Percentiles rank a stretch among this genome's conserved stretches.
phyloP scores from a whole-genome alignment of 2,113 vertebrate species.

The Chaenogobius annularis region DNA sequence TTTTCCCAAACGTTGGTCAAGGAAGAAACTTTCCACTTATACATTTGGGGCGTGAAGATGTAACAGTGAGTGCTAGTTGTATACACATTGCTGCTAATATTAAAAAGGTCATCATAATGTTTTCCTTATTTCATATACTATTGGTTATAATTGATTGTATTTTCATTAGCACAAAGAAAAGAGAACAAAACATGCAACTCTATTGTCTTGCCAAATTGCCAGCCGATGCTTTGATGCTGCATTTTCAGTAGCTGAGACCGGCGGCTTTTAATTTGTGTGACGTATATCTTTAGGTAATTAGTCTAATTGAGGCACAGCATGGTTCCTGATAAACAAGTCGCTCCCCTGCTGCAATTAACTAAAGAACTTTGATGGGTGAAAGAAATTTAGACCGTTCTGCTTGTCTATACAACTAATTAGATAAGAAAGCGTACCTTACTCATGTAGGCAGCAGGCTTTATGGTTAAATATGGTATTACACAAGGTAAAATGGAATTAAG shows the following conservation, averaged over 20 bases:
- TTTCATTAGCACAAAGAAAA: neutral
- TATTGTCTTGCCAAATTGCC: constrained; percentile 10
- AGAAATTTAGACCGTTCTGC: constrained; percentile 44
- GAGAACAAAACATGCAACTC: neutral
- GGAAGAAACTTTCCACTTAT: too few relatives aligned
- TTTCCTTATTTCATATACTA: neutral
- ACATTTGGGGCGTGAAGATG: too few relatives aligned
- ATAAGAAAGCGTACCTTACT: neutral
- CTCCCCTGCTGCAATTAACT: constrained; percentile 41
- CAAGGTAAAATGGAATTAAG: too few relatives aligned
- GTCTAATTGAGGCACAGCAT: constrained; percentile 65
- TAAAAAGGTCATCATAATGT: neutral
- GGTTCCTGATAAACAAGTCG: constrained; percentile 60
- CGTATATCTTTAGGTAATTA: constrained; percentile 45
- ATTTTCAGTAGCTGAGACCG: constrained; percentile 28
- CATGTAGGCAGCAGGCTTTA: neutral
- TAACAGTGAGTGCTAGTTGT: too few relatives aligned
- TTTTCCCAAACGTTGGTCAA: too few relatives aligned
- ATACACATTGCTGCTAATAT: too few relatives aligned
- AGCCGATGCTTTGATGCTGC: constrained; percentile 31
- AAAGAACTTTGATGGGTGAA: constrained; percentile 50
- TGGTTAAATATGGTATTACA: neutral
- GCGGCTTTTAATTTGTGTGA: constrained; percentile 38
- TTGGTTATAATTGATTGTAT: neutral
- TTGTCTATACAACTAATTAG: constrained; percentile 37